Evolutionary conservation across 1,140 invertebrate genomes (phyloP).

Genomic region (Eulimnadia texana): DNA sequence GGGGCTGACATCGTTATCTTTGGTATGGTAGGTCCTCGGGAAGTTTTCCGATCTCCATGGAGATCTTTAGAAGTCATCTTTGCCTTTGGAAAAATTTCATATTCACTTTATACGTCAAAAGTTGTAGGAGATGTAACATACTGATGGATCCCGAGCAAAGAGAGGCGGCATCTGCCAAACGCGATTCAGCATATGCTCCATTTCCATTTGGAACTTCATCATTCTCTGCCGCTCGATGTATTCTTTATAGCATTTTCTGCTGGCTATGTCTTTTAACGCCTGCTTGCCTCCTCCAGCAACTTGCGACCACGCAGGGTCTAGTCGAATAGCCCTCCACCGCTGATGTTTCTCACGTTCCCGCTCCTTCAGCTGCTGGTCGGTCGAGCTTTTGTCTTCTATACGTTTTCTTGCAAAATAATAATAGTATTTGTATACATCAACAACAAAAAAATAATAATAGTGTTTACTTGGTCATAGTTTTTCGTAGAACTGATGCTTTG

Average conservation of each 20-base stretch:
- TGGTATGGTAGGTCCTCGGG: not conserved
- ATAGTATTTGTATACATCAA: not conserved
- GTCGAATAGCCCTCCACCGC: conserved; percentile 6
- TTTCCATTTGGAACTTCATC: conserved; percentile 14
- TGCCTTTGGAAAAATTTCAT: not conserved
- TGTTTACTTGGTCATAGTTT: conserved; percentile 6
- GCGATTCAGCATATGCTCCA: conserved; percentile 12
- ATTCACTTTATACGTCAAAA: too few species aligned
- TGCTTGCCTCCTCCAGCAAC: conserved; percentile 7
- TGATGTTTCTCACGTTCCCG: conserved; percentile 1
- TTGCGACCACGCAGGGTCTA: conserved; percentile 12
- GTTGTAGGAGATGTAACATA: too few species aligned
- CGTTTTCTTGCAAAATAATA: conserved; percentile 5
- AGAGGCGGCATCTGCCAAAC: conserved; percentile 16
- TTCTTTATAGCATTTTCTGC: conserved; percentile 12
- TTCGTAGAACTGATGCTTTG: conserved; percentile 12
- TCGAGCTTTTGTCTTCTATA: conserved; percentile 3
- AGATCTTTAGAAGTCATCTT: not conserved
- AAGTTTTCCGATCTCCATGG: not conserved
- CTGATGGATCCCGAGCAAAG: conserved; percentile 9
- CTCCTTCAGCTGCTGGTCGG: not conserved
- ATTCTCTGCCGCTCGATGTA: conserved; percentile 10
- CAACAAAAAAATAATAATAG: not conserved
- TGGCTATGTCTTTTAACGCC: conserved; percentile 10
- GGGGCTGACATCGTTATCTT: not conserved